A percentile compares a stretch with the other conserved stretches of the same genome.
phyloP scores from a whole-genome alignment of 2,888 invertebrate genomes.

The Idaea aversata region DNA sequence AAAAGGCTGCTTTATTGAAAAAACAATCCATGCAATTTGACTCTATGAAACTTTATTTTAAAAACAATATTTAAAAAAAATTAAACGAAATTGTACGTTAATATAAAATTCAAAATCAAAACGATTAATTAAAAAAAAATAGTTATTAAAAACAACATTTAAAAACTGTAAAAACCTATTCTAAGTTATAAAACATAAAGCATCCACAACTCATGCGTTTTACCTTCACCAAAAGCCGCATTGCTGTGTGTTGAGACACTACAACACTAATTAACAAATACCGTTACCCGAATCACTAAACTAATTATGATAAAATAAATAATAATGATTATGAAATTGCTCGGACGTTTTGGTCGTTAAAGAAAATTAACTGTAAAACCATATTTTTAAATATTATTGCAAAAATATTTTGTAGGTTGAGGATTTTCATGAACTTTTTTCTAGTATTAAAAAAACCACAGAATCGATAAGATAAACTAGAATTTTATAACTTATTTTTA shows the following conservation, averaged over 20 bases:
- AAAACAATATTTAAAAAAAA: not conserved
- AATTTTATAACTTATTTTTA: too few species aligned
- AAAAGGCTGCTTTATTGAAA: conserved; percentile 53
- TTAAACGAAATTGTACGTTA: not conserved
- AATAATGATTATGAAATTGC: conserved; percentile 45
- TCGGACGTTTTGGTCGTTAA: conserved; percentile 48
- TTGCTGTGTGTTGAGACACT: conserved; percentile 55
- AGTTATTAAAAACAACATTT: not conserved
- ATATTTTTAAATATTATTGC: not conserved
- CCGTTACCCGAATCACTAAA: conserved; percentile 45
- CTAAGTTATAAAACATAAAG: conserved; percentile 49
- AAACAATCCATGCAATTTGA: conserved; percentile 44
- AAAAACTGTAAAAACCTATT: conserved; percentile 26
- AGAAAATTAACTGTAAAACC: conserved; percentile 13
- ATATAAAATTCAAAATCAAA: not conserved
- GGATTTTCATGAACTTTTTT: too few species aligned
- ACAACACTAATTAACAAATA: conserved; percentile 54
- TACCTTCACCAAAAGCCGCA: conserved; percentile 75
- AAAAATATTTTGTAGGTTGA: too few species aligned
- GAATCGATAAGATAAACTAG: too few species aligned
- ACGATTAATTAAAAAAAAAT: not conserved
- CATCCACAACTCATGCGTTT: conserved; percentile 67
- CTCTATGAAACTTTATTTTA: conserved; percentile 21
- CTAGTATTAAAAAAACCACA: too few species aligned
- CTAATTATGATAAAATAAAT: conserved; percentile 30